Evolutionary conservation across 2,888 invertebrate genomes (phyloP).

Genomic region (Penaeus monodon): DNA sequence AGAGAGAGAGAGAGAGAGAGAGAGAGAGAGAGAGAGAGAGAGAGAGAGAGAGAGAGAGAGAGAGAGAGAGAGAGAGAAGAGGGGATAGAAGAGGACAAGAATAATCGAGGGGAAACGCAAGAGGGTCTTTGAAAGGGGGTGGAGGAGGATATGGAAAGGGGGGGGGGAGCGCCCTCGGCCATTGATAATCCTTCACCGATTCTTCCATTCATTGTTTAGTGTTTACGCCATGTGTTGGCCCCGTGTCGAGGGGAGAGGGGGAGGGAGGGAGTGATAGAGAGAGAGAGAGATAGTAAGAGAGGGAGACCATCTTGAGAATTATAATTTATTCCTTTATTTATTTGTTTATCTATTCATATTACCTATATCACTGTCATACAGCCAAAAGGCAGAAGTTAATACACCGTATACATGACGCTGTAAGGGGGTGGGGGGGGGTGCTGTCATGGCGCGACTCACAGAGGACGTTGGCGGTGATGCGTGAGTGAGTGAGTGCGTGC

Average conservation of each 20-base stretch:
- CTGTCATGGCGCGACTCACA: too few relatives aligned
- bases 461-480: too few relatives aligned
- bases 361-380: too few relatives aligned
- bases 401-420: too few relatives aligned
- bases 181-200: slow-evolving; percentile 30
- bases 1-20: neutral
- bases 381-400: too few relatives aligned
- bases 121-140: neutral
- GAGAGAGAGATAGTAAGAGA: neutral
- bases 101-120: neutral
- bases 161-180: neutral
- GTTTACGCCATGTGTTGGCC: slow-evolving; percentile 23
- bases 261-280: neutral
- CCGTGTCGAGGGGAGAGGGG: neutral
- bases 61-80: neutral
- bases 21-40: neutral
- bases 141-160: neutral
- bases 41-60: too few relatives aligned
- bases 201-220: slow-evolving; percentile 34
- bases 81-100: neutral
- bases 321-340: too few relatives aligned
- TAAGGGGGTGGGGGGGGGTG: too few relatives aligned
- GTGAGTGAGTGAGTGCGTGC: too few relatives aligned
- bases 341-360: too few relatives aligned
- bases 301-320: too few relatives aligned